These are phyloP conservation scores for Corythoichthys intestinalis DNA, from an alignment of 2,113 vertebrate species.

Conservation along the genomic window DNA sequence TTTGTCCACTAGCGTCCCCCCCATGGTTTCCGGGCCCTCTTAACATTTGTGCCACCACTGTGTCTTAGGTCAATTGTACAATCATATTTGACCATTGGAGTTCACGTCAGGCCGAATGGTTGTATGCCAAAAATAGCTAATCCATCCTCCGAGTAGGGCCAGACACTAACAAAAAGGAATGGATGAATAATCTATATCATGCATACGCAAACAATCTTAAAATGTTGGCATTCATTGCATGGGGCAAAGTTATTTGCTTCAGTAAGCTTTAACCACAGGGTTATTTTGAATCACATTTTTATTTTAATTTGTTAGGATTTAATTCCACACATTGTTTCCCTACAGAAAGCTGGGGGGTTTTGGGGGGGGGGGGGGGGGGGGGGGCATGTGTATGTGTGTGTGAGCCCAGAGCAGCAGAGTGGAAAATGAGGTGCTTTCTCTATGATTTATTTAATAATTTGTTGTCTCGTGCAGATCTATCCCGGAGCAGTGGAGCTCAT, in stretches of 20 bases:
- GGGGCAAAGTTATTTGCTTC: neutral
- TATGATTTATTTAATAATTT: constrained; percentile 2
- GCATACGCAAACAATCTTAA: neutral
- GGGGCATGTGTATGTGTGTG: neutral
- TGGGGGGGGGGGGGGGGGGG: no score
- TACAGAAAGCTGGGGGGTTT: neutral
- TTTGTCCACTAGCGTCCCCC: no score
- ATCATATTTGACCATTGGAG: neutral
- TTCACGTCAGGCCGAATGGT: neutral
- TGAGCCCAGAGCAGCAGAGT: constrained; percentile 8
- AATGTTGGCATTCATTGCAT: neutral
- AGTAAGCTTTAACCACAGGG: neutral
- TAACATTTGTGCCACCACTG: no score
- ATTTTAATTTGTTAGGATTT: neutral
- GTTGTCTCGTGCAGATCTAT: constrained; percentile 80
- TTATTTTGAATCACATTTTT: neutral
- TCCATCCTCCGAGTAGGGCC: no score
- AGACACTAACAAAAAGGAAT: neutral
- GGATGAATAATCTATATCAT: neutral
- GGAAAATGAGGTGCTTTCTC: constrained; percentile 19
- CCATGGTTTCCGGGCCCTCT: no score
- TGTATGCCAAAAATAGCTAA: neutral
- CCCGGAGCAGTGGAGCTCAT: constrained; percentile 96
- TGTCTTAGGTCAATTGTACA: neutral
- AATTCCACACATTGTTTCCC: neutral